phyloP scores from a whole-genome alignment of 2,888 invertebrate species.

The Cosmia trapezina region DNA sequence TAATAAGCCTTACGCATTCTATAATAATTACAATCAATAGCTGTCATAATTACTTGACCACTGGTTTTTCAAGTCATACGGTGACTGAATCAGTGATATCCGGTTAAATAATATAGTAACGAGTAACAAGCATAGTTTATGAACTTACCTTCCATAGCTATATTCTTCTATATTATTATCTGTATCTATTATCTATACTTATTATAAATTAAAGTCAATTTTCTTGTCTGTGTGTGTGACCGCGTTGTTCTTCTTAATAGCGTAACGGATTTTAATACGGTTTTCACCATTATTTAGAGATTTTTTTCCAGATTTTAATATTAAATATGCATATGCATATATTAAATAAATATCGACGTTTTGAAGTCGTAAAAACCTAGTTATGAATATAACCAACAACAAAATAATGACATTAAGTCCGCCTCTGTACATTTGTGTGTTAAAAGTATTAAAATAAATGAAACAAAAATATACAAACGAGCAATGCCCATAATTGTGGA shows the following conservation, averaged over 20 bases:
- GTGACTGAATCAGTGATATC: constrained; percentile 33
- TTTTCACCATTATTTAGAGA: not conserved
- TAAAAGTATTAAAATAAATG: no score
- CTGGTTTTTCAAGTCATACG: constrained; percentile 10
- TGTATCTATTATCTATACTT: not conserved
- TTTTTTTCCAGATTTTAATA: no score
- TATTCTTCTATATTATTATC: not conserved
- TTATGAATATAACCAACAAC: constrained; percentile 18
- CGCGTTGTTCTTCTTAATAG: not conserved
- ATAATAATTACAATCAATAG: constrained; percentile 34
- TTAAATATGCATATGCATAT: not conserved
- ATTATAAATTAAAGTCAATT: not conserved
- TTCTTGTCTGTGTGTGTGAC: not conserved
- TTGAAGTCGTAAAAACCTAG: not conserved
- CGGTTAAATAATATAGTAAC: constrained; percentile 6
- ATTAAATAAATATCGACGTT: not conserved
- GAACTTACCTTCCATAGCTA: not conserved
- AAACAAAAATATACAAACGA: constrained; percentile 8
- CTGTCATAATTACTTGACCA: constrained; percentile 20
- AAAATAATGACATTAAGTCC: not conserved
- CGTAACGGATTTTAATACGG: not conserved
- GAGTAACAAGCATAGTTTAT: constrained; percentile 11
- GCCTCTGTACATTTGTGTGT: no score
- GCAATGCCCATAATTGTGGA: constrained; percentile 43
- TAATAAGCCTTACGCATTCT: constrained; percentile 34